Evolutionary conservation across 2,113 vertebrate species (phyloP).

Genomic region (Acrocephalus arundinaceus): DNA sequence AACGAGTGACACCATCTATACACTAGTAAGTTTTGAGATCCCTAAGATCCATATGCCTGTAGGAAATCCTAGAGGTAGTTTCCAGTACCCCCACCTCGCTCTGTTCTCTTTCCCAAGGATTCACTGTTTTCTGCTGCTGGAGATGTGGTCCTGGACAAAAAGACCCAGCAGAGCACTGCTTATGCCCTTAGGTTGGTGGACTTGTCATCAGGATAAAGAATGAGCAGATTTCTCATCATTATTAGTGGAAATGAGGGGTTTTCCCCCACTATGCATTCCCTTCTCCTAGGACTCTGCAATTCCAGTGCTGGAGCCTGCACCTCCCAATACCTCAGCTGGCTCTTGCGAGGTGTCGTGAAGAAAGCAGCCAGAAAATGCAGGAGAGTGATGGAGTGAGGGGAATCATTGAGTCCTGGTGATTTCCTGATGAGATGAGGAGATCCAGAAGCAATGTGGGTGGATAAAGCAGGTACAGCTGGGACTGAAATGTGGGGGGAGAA

Average conservation of each 20-base stretch:
- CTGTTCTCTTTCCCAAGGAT: neutral
- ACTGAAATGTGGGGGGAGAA: neutral
- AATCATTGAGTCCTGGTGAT: neutral
- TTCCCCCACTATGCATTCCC: neutral
- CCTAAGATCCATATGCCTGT: neutral
- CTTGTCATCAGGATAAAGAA: neutral
- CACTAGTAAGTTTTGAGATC: neutral
- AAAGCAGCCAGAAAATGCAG: neutral
- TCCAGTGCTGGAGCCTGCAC: neutral
- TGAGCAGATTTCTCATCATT: neutral
- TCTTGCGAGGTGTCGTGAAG: neutral
- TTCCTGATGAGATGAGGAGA: neutral
- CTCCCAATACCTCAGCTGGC: neutral
- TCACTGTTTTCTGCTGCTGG: neutral
- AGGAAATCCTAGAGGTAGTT: neutral
- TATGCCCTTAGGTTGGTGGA: neutral
- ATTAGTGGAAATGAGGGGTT: neutral
- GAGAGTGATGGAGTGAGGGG: neutral
- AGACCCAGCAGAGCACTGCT: neutral
- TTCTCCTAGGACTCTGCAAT: neutral
- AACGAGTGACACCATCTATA: neutral
- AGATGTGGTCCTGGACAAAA: neutral
- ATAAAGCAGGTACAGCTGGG: neutral
- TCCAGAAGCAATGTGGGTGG: neutral
- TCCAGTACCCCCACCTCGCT: neutral